phyloP scores from a whole-genome alignment of 2,113 vertebrate species.

The Rhabdornis inornatus region DNA sequence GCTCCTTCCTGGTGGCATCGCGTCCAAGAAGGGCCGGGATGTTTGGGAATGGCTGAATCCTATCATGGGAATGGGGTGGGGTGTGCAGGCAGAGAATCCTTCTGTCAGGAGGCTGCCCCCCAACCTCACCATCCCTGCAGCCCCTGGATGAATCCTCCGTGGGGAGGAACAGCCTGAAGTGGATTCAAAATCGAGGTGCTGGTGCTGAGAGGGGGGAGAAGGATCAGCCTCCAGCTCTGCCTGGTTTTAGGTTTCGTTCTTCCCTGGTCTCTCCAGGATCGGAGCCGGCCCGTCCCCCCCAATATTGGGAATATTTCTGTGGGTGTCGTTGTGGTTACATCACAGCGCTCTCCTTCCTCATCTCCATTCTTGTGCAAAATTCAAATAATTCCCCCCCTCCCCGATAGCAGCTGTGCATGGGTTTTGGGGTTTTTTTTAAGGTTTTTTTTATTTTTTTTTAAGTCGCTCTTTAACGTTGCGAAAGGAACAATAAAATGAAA shows the following conservation, averaged over 20 bases:
- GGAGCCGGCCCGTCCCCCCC: neutral
- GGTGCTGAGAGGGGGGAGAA: neutral
- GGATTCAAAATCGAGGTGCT: neutral
- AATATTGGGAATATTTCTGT: slow-evolving; percentile 36
- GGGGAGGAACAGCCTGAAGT: neutral
- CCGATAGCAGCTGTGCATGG: slow-evolving; percentile 63
- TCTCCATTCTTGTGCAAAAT: slow-evolving; percentile 53
- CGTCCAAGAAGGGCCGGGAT: neutral
- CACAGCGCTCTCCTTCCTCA: slow-evolving; percentile 43
- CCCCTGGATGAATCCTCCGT: neutral
- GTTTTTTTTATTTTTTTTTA: neutral
- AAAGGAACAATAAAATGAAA: slow-evolving; percentile 77
- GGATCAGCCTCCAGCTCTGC: neutral
- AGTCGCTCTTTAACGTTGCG: slow-evolving; percentile 62
- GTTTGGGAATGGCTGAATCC: neutral
- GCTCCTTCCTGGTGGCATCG: neutral
- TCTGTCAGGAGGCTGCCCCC: neutral
- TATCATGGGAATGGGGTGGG: neutral
- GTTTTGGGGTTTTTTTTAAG: neutral
- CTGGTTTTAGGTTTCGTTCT: neutral
- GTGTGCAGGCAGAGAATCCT: neutral
- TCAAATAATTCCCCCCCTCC: slow-evolving; percentile 61
- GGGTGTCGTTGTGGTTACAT: slow-evolving; percentile 57
- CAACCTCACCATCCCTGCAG: neutral
- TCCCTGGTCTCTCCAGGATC: neutral